These are phyloP conservation scores for Dynastes tityus DNA, from an alignment of 2,888 invertebrate species.

Conservation along the genomic window DNA sequence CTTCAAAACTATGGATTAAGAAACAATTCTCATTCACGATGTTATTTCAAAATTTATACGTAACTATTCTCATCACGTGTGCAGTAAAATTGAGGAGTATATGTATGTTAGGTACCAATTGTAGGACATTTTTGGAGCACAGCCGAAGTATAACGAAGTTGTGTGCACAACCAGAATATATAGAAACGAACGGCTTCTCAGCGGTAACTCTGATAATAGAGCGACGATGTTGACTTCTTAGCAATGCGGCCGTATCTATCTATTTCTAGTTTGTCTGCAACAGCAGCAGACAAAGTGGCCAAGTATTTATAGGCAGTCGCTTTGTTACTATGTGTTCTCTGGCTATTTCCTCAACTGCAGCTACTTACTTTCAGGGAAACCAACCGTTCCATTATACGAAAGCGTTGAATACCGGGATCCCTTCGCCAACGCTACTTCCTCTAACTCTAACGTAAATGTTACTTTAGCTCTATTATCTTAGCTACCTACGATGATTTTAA, in stretches of 20 bases:
- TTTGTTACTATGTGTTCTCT: conserved; percentile 59
- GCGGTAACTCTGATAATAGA: conserved; percentile 54
- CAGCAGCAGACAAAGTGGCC: conserved; percentile 58
- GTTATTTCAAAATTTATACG: no score
- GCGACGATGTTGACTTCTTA: conserved; percentile 59
- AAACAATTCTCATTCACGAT: no score
- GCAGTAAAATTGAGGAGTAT: no score
- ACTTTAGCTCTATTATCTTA: conserved; percentile 37
- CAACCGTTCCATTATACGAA: conserved; percentile 46
- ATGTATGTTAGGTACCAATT: not conserved
- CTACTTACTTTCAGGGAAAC: conserved; percentile 51
- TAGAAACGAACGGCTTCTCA: conserved; percentile 37
- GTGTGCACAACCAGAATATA: conserved; percentile 26
- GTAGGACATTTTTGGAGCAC: conserved; percentile 3
- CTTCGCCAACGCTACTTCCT: conserved; percentile 11
- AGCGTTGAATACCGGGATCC: conserved; percentile 1
- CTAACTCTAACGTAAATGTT: conserved; percentile 37
- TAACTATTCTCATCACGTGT: no score
- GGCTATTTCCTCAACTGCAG: conserved; percentile 58
- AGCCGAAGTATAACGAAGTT: conserved; percentile 22
- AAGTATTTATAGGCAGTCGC: conserved; percentile 59
- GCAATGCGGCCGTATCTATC: conserved; percentile 60
- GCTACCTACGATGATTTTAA: conserved; percentile 24
- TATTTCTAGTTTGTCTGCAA: conserved; percentile 59
- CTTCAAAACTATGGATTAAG: no score